Percentiles rank a stretch among this genome's conserved stretches.
phyloP scores from a whole-genome alignment of 2,888 invertebrate species.

The Argynnis bischoffii region DNA sequence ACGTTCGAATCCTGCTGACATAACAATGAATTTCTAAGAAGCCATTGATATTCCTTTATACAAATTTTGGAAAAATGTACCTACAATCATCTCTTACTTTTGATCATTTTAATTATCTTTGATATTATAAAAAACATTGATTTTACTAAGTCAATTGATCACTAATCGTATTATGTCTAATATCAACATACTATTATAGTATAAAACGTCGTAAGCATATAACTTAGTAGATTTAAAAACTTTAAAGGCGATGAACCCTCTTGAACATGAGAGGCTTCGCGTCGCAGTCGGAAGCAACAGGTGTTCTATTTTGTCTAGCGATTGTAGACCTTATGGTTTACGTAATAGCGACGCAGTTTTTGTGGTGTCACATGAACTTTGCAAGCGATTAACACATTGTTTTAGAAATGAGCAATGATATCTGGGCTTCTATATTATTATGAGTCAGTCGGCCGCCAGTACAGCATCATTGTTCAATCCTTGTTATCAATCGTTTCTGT shows the following conservation, averaged over 20 bases:
- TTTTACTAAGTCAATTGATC: conserved; percentile 17
- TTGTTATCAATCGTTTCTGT: conserved; percentile 33
- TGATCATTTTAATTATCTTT: not conserved
- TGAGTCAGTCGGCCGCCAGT: conserved; percentile 57
- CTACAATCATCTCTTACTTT: not conserved
- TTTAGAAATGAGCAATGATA: conserved; percentile 57
- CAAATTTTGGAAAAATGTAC: not conserved
- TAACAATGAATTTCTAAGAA: too few relatives aligned
- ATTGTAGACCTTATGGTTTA: conserved; percentile 40
- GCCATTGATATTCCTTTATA: too few relatives aligned
- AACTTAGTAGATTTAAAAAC: conserved; percentile 11
- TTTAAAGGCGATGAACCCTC: conserved; percentile 14
- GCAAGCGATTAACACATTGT: conserved; percentile 40
- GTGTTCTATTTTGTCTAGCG: conserved; percentile 29
- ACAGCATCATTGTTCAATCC: conserved; percentile 41
- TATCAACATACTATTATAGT: conserved; percentile 16
- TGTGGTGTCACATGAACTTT: conserved; percentile 32
- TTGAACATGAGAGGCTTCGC: conserved; percentile 21
- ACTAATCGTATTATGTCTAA: conserved; percentile 20
- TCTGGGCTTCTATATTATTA: conserved; percentile 48
- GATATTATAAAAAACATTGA: conserved; percentile 3
- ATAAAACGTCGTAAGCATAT: conserved; percentile 14
- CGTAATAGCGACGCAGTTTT: conserved; percentile 8
- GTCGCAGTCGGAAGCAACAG: conserved; percentile 32
- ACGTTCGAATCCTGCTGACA: not conserved